Percentiles rank a stretch among this genome's conserved stretches.
Conservation (phyloP, 1,140 invertebrate species). For the Hyles vespertilio region DNA sequence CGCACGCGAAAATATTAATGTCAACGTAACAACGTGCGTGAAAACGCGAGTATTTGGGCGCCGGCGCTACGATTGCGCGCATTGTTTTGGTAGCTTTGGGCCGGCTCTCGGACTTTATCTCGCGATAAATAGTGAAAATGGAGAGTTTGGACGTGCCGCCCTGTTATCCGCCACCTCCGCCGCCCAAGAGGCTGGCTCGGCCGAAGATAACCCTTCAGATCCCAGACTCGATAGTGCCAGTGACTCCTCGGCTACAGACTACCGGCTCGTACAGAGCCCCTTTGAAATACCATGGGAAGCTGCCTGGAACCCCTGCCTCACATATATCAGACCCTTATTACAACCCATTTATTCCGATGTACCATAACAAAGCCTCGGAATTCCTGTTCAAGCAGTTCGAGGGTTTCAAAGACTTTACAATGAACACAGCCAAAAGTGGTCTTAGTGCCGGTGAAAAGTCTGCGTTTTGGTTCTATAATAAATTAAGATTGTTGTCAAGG, state of each 20-base stretch:
- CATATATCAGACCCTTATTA: conserved; percentile 64
- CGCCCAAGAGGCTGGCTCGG: conserved; percentile 53
- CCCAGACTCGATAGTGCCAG: conserved; percentile 60
- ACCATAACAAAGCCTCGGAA: conserved; percentile 81
- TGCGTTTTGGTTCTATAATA: conserved; percentile 87
- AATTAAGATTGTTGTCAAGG: conserved; percentile 84
- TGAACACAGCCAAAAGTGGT: conserved; percentile 83
- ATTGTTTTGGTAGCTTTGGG: conserved; percentile 1
- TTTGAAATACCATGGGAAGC: conserved; percentile 47
- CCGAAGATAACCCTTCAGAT: conserved; percentile 77
- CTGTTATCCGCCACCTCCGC: conserved; percentile 46
- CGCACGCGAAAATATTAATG: conserved; percentile 14
- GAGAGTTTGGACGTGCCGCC: conserved; percentile 41
- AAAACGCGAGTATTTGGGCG: conserved; percentile 27
- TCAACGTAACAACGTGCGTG: conserved; percentile 13
- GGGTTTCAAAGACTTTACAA: conserved; percentile 85
- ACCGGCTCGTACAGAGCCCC: conserved; percentile 68
- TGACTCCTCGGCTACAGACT: conserved; percentile 44
- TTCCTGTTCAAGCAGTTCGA: conserved; percentile 86
- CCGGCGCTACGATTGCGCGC: conserved; percentile 36
- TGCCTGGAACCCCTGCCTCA: conserved; percentile 72
- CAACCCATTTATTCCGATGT: conserved; percentile 77
- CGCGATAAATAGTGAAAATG: conserved; percentile 32
- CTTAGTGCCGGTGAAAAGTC: conserved; percentile 88
- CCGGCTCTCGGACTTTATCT: background rate